Evolutionary conservation across 2,113 vertebrate genomes (phyloP), one percentile per base, ranked within the genome.

Genomic region (Plestiodon gilberti): DNA sequence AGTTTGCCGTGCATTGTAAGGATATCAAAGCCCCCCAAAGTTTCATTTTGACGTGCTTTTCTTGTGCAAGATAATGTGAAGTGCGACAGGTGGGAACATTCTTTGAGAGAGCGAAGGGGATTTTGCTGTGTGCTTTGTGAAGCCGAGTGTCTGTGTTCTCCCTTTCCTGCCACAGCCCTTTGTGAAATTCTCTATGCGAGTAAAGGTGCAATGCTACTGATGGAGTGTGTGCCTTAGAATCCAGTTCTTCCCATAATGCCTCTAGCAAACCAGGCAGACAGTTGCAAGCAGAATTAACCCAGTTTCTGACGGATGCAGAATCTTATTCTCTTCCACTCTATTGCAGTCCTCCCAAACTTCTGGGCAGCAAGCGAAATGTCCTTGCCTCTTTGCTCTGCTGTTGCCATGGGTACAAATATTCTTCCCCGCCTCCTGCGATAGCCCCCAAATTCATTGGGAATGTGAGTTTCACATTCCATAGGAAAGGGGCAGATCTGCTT

Each of bases 1-100:
- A 90, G 91, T 93, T 92, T 93, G 93, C 94, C 81, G 89, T 78
- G 80, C 91, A 81, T 90, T 88, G 91, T 89, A 78, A 83, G 85
- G 91, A 88, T 89, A 92, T 91, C 87, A 92, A 93, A 93, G 91
- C 82, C 90, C 86, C 65, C 89, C 89, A 86, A 90, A 81, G 83
- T 92, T 92, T 91, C 89, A 87, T 89, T 90, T 70, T 65, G 75
- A 35, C 28, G 30, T 64, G 43, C 1, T 15, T 35, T 43, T 18
- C 25, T 76, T 33, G 52, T 25, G 84, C 0, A 7, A 89, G 87
- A 81, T 88, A 92, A 92, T 88, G 30, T 28, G 0, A 40, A 64
- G 87, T 81, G 78, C 52, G 89, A 90, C 88, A 92, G 89, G 91
- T 90, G 89, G 81, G 88, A 52, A 61, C 78, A 75, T 87, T 82